Evolutionary conservation across 2,888 invertebrate species (phyloP).

Genomic region (Epinotia nisella): DNA sequence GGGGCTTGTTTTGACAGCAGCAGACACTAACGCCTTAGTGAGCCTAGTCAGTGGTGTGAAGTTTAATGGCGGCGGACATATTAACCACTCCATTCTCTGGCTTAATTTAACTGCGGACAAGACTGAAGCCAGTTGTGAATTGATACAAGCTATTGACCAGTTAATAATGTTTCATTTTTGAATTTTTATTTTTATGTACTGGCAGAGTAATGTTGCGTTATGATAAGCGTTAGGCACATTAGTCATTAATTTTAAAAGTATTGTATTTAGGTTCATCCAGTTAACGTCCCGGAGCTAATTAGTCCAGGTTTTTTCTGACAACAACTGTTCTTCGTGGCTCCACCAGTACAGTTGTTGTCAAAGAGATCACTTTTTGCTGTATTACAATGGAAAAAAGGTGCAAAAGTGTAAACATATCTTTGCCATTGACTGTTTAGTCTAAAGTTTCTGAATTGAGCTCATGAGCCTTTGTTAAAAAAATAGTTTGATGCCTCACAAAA

Average conservation of each 20-base stretch:
- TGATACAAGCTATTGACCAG: conserved; percentile 82
- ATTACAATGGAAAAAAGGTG: no score
- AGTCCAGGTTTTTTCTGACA: no score
- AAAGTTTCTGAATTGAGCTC: no score
- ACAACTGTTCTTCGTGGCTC: no score
- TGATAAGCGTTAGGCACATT: background rate
- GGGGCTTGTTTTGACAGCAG: conserved; percentile 71
- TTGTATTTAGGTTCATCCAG: no score
- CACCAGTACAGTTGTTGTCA: no score
- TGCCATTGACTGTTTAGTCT: no score
- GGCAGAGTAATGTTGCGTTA: background rate
- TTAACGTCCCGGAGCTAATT: no score
- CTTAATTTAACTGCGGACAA: conserved; percentile 91
- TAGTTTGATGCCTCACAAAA: no score
- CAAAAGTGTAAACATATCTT: no score
- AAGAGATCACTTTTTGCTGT: no score
- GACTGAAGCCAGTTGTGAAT: conserved; percentile 84
- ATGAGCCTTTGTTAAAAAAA: no score
- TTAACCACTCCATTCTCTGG: conserved; percentile 99
- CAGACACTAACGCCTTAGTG: conserved; percentile 89
- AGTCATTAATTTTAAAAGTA: background rate
- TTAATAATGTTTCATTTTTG: conserved; percentile 60
- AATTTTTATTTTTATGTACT: background rate
- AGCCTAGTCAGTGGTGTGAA: conserved; percentile 91
- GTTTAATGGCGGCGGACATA: conserved; percentile 99